phyloP scores from a whole-genome alignment of 2,113 vertebrate species.

The Progne subis region DNA sequence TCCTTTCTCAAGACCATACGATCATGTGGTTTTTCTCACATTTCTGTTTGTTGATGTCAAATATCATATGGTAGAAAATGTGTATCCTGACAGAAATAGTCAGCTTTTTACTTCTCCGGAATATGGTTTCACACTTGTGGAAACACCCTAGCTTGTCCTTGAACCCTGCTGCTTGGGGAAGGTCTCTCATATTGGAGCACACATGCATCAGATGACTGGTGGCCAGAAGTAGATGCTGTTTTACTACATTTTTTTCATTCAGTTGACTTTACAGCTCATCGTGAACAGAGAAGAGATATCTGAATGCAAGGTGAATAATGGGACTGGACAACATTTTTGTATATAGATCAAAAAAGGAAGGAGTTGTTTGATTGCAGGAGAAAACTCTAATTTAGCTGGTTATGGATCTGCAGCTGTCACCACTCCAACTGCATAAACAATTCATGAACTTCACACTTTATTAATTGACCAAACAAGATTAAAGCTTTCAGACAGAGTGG shows the following conservation, averaged over 20 bases:
- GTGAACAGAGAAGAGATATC: background rate
- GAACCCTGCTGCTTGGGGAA: background rate
- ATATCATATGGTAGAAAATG: background rate
- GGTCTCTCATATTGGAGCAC: background rate
- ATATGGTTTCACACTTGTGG: background rate
- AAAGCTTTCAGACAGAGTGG: conserved; percentile 20
- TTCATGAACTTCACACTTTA: conserved; percentile 57
- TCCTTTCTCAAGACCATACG: background rate
- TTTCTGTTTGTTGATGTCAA: background rate
- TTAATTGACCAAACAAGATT: conserved; percentile 27
- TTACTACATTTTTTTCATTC: background rate
- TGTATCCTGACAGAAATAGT: background rate
- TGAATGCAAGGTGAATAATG: background rate
- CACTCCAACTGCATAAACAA: background rate
- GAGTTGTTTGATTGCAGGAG: background rate
- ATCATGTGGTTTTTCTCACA: background rate
- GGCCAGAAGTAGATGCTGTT: background rate
- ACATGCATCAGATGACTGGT: background rate
- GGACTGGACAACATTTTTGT: background rate
- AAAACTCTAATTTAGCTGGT: background rate
- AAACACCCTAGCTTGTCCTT: background rate
- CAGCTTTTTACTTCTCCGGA: background rate
- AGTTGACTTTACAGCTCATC: background rate
- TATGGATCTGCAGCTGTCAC: background rate
- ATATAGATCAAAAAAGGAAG: background rate